phyloP scores from a whole-genome alignment of 1,140 invertebrate genomes.

The Rhopalosiphum padi region DNA sequence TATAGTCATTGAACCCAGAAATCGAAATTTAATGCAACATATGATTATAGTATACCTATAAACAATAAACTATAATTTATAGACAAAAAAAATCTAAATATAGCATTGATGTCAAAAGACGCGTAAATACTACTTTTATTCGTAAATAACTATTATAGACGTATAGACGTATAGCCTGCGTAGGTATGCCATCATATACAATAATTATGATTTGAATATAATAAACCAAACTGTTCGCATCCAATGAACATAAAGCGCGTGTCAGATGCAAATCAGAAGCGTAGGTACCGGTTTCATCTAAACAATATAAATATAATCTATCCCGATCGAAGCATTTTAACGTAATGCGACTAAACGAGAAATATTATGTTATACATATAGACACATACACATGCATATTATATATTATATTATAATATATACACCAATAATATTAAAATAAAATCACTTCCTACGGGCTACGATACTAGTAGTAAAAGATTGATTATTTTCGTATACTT shows the following conservation, averaged over 20 bases:
- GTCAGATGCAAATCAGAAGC: conserved; percentile 7
- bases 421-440: not conserved
- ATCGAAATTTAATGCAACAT: not conserved
- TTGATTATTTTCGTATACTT: conserved; percentile 5
- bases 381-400: not conserved
- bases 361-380: not conserved
- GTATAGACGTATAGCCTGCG: too few species aligned
- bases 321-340: not conserved
- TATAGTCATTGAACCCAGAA: not conserved
- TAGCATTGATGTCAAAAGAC: not conserved
- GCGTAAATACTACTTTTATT: not conserved
- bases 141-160: too few species aligned
- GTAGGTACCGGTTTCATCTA: not conserved
- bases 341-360: not conserved
- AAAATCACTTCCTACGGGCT: not conserved
- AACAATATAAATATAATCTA: not conserved
- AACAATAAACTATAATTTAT: not conserved
- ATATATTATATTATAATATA: not conserved
- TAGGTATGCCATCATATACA: too few species aligned
- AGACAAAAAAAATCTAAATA: not conserved
- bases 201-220: too few species aligned
- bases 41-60: too few species aligned
- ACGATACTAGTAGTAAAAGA: not conserved
- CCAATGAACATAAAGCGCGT: not conserved
- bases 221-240: not conserved